phyloP scores from a whole-genome alignment of 2,888 invertebrate genomes.

The Sinodicranocentrus sp. region DNA sequence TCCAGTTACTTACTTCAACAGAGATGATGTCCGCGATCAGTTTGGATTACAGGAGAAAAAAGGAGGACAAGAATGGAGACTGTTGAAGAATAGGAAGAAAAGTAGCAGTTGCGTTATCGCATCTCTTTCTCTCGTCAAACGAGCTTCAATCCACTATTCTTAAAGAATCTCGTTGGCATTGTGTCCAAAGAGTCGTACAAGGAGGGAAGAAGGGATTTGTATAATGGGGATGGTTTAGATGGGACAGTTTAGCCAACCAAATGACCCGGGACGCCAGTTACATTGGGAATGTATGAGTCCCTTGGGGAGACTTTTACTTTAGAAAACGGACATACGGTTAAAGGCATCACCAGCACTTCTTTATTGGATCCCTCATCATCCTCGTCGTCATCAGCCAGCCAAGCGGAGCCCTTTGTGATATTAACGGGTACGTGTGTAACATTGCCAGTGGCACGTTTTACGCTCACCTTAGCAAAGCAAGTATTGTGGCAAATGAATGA shows the following conservation, averaged over 20 bases:
- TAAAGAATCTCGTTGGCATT: too few species aligned
- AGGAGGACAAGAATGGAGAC: neutral
- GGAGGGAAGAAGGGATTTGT: conserved; percentile 7
- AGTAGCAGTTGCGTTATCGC: conserved; percentile 11
- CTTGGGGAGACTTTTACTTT: conserved; percentile 53
- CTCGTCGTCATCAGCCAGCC: conserved; percentile 18
- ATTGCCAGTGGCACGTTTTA: too few species aligned
- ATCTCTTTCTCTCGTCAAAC: conserved; percentile 11
- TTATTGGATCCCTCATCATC: conserved; percentile 12
- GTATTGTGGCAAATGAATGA: too few species aligned
- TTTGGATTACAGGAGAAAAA: conserved; percentile 18
- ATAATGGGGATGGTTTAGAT: conserved; percentile 37
- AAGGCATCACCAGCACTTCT: neutral
- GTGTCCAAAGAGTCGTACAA: neutral
- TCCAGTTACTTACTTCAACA: conserved; percentile 14
- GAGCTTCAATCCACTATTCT: conserved; percentile 5
- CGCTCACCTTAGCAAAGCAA: too few species aligned
- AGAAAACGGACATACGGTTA: conserved; percentile 15
- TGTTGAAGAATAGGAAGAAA: neutral
- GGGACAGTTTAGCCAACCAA: conserved; percentile 68
- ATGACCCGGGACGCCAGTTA: conserved; percentile 70
- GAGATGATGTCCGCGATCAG: conserved; percentile 9
- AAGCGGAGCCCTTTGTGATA: neutral
- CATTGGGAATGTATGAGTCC: conserved; percentile 60
- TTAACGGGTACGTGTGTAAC: too few species aligned